These are phyloP conservation scores for Drosophila ohnishii DNA, from an alignment of 1,140 invertebrate genomes.

Conservation along the genomic window DNA sequence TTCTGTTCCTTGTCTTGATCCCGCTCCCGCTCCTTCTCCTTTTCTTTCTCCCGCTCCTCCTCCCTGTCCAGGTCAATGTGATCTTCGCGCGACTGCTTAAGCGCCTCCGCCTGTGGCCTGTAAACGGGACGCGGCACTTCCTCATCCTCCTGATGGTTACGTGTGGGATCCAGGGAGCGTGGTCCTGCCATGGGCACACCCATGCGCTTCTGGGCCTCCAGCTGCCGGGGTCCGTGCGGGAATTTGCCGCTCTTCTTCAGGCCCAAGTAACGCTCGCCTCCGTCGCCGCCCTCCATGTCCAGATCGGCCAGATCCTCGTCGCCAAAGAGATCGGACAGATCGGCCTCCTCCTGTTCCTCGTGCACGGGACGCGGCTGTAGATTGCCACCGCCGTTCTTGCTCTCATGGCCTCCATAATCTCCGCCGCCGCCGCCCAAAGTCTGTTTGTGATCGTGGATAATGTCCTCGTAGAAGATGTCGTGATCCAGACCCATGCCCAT, in stretches of 20 bases:
- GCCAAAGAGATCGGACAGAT: constrained; percentile 74
- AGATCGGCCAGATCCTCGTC: constrained; percentile 74
- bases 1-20: constrained; percentile 5
- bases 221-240: constrained; percentile 91
- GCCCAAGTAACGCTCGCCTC: constrained; percentile 75
- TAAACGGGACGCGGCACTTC: constrained; percentile 71
- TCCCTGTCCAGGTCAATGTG: constrained; percentile 77
- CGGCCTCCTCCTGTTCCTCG: constrained; percentile 75
- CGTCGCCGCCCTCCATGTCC: constrained; percentile 63
- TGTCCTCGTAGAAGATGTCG: constrained; percentile 86
- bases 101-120: constrained; percentile 68
- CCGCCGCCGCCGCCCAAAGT: constrained; percentile 43
- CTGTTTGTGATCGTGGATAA: constrained; percentile 84
- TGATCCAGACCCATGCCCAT: constrained; percentile 79
- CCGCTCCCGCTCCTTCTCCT: constrained; percentile 22
- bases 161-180: constrained; percentile 83
- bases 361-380: constrained; percentile 75
- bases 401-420: constrained; percentile 68
- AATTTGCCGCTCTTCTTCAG: constrained; percentile 87
- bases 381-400: constrained; percentile 57
- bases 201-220: constrained; percentile 84
- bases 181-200: constrained; percentile 85
- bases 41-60: constrained; percentile 26
- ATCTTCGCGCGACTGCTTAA: constrained; percentile 65
- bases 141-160: constrained; percentile 1